phyloP scores from a whole-genome alignment of 2,113 vertebrate genomes.

The Mus pahari region DNA sequence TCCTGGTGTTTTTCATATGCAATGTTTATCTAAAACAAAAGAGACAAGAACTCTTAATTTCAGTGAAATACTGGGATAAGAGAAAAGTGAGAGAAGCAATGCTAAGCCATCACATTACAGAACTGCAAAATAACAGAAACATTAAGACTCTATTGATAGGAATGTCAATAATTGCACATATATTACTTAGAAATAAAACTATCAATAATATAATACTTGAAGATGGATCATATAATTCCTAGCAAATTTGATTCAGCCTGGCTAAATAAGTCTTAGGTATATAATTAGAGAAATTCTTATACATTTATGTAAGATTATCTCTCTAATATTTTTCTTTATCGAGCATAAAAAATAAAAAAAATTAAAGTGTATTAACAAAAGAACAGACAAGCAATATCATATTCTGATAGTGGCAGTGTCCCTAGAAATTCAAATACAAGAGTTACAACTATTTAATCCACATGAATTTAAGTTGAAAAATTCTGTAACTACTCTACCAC shows the following conservation, averaged over 20 bases:
- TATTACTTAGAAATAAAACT: slow-evolving; percentile 18
- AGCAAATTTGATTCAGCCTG: background rate
- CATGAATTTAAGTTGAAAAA: background rate
- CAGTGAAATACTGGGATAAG: background rate
- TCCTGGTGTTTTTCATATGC: background rate
- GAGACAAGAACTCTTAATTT: background rate
- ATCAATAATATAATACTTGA: background rate
- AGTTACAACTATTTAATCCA: background rate
- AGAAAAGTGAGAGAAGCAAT: background rate
- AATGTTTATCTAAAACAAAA: slow-evolving; percentile 19
- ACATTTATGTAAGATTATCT: background rate
- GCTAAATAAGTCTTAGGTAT: background rate
- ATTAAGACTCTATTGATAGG: background rate
- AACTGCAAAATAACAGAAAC: background rate
- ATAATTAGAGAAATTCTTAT: background rate
- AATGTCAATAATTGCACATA: slow-evolving; percentile 12
- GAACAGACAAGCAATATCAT: background rate
- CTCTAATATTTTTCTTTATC: background rate
- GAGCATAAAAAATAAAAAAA: background rate
- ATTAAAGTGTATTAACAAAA: background rate
- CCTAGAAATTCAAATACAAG: slow-evolving; percentile 22
- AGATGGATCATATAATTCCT: background rate
- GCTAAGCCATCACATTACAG: background rate
- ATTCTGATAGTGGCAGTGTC: background rate
- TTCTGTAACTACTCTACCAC: background rate